phyloP scores from a whole-genome alignment of 35 echinoderm and acorn worm species.

The Patiria miniata region DNA sequence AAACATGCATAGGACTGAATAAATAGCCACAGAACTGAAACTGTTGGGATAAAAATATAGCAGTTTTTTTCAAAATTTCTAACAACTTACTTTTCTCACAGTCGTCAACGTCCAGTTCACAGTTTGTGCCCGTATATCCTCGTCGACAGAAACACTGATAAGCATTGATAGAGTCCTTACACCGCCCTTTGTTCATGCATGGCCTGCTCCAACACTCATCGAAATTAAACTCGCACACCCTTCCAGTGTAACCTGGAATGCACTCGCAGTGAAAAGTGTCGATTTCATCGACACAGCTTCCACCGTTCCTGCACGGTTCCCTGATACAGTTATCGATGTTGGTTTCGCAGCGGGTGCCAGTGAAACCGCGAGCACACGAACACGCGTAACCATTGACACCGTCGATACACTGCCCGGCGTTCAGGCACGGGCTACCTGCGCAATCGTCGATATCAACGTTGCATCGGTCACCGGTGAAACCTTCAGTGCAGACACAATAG shows the following conservation, averaged over 20 bases:
- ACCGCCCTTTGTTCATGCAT: constrained; percentile 26
- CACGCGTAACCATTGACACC: constrained; percentile 45
- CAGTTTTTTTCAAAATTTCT: no score
- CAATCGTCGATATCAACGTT: constrained; percentile 50
- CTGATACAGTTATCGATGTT: constrained; percentile 39
- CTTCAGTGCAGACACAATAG: constrained; percentile 32
- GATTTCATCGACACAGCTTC: constrained; percentile 4
- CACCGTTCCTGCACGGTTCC: constrained; percentile 36
- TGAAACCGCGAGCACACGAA: constrained; percentile 23
- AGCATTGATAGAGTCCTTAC: no score
- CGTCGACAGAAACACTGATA: background rate
- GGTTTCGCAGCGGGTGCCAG: constrained; percentile 54
- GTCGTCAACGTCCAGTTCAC: constrained; percentile 62
- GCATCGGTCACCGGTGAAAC: constrained; percentile 47
- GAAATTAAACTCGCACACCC: constrained; percentile 36
- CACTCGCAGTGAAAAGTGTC: constrained; percentile 1
- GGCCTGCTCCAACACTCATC: constrained; percentile 74
- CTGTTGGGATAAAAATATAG: no score
- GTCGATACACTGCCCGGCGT: constrained; percentile 51
- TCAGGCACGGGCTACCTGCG: constrained; percentile 27
- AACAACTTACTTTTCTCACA: constrained; percentile 19
- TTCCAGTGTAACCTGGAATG: constrained; percentile 18
- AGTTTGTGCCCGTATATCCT: constrained; percentile 53
- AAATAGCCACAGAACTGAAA: no score
- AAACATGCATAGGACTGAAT: no score